Evolutionary conservation across 2,888 invertebrate genomes (phyloP).

Genomic region (Blera fallax): DNA sequence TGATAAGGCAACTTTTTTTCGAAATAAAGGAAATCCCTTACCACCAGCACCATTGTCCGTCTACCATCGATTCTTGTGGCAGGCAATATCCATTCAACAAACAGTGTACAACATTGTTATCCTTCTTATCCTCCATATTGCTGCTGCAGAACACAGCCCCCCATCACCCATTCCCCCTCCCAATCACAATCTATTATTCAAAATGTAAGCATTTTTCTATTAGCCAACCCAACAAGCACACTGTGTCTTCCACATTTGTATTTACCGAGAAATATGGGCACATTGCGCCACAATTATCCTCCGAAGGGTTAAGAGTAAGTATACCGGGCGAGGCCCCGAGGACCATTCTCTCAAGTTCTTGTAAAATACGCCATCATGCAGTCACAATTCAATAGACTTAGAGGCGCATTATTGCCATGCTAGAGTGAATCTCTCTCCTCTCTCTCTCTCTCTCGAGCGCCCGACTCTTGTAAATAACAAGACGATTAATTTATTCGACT

Average conservation of each 20-base stretch:
- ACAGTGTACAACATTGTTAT: constrained; percentile 28
- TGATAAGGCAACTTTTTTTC: not conserved
- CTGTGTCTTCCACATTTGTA: constrained; percentile 4
- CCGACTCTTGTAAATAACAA: constrained; percentile 72
- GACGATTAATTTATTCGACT: constrained; percentile 71
- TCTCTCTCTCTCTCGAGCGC: constrained; percentile 8
- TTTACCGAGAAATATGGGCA: constrained; percentile 53
- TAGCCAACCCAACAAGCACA: constrained; percentile 44
- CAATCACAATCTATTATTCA: constrained; percentile 2
- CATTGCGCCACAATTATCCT: constrained; percentile 2
- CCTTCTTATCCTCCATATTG: constrained; percentile 34
- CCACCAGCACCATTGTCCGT: not conserved
- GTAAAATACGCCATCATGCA: constrained; percentile 68
- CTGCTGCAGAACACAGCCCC: constrained; percentile 22
- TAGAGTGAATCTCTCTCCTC: constrained; percentile 31
- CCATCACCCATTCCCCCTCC: not conserved
- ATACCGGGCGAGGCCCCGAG: constrained; percentile 5
- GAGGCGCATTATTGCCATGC: constrained; percentile 61
- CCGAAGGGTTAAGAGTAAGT: not conserved
- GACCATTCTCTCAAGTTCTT: constrained; percentile 53
- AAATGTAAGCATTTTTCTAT: constrained; percentile 58
- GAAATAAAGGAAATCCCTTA: not conserved
- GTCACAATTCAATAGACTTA: constrained; percentile 71
- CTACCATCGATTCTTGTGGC: not conserved
- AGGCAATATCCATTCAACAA: constrained; percentile 30